Evolutionary conservation across 1,140 invertebrate genomes (phyloP).

Genomic region (Latrodectus geometricus): DNA sequence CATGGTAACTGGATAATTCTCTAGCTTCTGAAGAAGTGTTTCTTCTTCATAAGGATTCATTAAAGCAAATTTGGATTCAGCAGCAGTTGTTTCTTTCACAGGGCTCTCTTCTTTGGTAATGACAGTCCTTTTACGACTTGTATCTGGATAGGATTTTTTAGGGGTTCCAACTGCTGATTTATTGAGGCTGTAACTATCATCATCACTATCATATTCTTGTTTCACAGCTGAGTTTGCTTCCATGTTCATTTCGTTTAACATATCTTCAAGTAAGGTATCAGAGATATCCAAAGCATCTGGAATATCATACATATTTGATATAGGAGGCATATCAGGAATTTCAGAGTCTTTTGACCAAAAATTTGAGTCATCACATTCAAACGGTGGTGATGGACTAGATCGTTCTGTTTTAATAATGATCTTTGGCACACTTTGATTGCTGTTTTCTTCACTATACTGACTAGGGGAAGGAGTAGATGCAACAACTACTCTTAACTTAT

Average conservation of each 20-base stretch:
- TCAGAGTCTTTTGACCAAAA: slow-evolving; percentile 20
- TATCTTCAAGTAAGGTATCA: slow-evolving; percentile 6
- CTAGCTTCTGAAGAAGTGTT: slow-evolving; percentile 32
- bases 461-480: background rate
- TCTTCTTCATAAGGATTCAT: slow-evolving; percentile 58
- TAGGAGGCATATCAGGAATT: slow-evolving; percentile 8
- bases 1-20: slow-evolving; percentile 29
- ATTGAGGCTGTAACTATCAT: slow-evolving; percentile 39
- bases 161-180: slow-evolving; percentile 2
- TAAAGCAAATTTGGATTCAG: slow-evolving; percentile 14
- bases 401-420: slow-evolving; percentile 30
- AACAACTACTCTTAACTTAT: slow-evolving; percentile 43
- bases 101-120: slow-evolving; percentile 55
- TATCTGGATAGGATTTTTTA: slow-evolving; percentile 35
- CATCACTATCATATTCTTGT: slow-evolving; percentile 37
- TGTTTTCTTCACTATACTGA: background rate
- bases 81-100: slow-evolving; percentile 8
- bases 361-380: background rate
- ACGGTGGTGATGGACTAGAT: background rate
- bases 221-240: background rate
- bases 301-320: slow-evolving; percentile 20
- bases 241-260: slow-evolving; percentile 14
- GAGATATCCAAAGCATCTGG: background rate
- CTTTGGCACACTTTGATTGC: slow-evolving; percentile 23
- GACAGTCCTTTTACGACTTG: slow-evolving; percentile 45